Evolutionary conservation across 2,113 vertebrate genomes (phyloP), one percentile per base, ranked within the genome.

Genomic region (Dipodomys merriami): DNA sequence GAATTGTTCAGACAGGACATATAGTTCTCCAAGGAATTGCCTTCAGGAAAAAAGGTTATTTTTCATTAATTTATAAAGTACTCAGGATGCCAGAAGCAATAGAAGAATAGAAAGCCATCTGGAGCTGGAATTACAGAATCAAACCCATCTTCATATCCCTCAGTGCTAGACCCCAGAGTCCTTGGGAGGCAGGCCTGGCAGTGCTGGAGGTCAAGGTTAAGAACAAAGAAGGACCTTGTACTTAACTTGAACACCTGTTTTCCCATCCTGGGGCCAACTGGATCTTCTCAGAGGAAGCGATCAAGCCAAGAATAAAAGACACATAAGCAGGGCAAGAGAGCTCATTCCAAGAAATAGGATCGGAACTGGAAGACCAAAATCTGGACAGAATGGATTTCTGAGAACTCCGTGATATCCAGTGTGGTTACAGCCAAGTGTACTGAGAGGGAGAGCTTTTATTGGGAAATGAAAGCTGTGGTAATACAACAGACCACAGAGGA

Each of bases 51-150:
- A 95, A 78, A 12, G 30, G 79, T 82, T 33, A 29, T 82, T 18
- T 57, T 62, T 77, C 35, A 80, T 68, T 95, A 68, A 83, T 68
- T 62, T 64, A n/a, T 71, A 92, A 82, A 76, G 87, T 46, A 39
- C 46, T 35, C 29, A 30, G 1, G 10, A 57, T 35, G 15, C 11
- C 83, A 27, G 19, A 49, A 69, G 60, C 30, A 73, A 29, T 5
- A n/a, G 30, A 27, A 69, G 10, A n/a, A 4, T 7, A 20, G 33
- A 72, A 27, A 15, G 15, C 39, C 85, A 11, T 33, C 69, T 6
- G 27, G 27, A 10, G 16, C 22, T 19, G 23, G 12, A 5, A 33
- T 33, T 12, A 30, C 25, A 30, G 49, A 39, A 15, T 29, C 74
- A 57, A 35, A 27, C 6, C 20, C 0, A 8, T 29, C 22, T 44